Evolutionary conservation across 2,888 invertebrate genomes (phyloP).

Genomic region (Pasiphila rectangulata): DNA sequence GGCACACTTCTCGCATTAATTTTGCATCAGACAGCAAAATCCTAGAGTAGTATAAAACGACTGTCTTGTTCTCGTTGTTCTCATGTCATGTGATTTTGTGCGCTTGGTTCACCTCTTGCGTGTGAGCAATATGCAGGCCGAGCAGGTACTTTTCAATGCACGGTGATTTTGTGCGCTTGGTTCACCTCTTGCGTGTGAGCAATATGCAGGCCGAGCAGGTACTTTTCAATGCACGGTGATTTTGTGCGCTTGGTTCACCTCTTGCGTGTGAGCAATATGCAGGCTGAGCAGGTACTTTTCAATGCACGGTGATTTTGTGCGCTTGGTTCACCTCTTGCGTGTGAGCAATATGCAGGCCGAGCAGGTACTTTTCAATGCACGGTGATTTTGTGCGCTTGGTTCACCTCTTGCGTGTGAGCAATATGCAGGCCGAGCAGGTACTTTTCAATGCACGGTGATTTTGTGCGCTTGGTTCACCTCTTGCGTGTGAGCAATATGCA

Average conservation of each 20-base stretch:
- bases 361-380: too few species aligned
- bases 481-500: too few species aligned
- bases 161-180: too few species aligned
- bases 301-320: constrained; percentile 12
- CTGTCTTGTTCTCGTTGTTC: constrained; percentile 9
- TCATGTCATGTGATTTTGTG: constrained; percentile 17
- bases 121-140: constrained; percentile 23
- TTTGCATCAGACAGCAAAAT: constrained; percentile 5
- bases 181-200: too few species aligned
- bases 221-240: too few species aligned
- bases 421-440: constrained; percentile 27
- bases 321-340: too few species aligned
- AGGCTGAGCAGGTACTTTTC: constrained; percentile 23
- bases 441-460: constrained; percentile 13
- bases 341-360: too few species aligned
- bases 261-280: constrained; percentile 23
- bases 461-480: too few species aligned
- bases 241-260: constrained; percentile 13
- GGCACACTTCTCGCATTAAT: constrained; percentile 2
- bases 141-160: constrained; percentile 21
- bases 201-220: too few species aligned
- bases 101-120: constrained; percentile 14
- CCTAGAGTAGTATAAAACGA: constrained; percentile 8
- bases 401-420: constrained; percentile 16
- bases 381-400: constrained; percentile 16